These are phyloP conservation scores for Tragelaphus imberbis DNA, from an alignment of 2,113 vertebrate species.

Conservation along the genomic window DNA sequence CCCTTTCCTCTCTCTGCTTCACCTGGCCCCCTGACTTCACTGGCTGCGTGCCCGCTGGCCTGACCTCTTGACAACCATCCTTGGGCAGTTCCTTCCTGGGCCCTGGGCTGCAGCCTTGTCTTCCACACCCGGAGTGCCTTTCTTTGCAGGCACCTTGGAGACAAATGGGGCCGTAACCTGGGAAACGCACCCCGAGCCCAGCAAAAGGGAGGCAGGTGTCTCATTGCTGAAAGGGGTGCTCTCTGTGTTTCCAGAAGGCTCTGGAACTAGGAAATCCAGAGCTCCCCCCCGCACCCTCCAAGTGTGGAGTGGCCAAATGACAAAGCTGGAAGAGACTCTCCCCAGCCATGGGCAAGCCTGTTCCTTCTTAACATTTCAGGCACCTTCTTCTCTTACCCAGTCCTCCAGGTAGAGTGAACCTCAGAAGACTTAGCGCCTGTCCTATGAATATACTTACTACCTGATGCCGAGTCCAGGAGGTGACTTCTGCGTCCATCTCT, in stretches of 20 bases:
- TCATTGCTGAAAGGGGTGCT: constrained; percentile 42
- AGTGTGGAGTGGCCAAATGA: not conserved
- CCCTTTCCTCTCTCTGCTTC: not conserved
- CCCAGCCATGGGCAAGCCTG: not conserved
- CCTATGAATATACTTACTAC: not conserved
- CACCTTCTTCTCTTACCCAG: not conserved
- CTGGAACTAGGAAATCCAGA: not conserved
- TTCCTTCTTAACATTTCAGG: not conserved
- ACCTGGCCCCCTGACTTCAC: not conserved
- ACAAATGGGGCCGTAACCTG: constrained; percentile 68
- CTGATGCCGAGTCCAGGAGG: not conserved
- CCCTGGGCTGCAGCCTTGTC: not conserved
- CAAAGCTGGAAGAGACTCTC: not conserved
- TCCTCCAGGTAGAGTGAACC: not conserved
- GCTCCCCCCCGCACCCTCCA: not conserved
- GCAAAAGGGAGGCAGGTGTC: constrained; percentile 61
- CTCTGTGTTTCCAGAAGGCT: constrained; percentile 28
- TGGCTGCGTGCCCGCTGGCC: not conserved
- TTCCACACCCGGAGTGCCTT: not conserved
- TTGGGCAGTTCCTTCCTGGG: not conserved
- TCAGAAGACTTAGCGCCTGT: not conserved
- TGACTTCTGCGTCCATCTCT: not conserved
- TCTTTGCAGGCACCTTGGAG: constrained; percentile 64
- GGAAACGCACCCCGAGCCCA: constrained; percentile 66
- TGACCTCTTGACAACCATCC: not conserved